Conservation (phyloP, 2,888 invertebrate species). For the Sylvicola cinctus region DNA sequence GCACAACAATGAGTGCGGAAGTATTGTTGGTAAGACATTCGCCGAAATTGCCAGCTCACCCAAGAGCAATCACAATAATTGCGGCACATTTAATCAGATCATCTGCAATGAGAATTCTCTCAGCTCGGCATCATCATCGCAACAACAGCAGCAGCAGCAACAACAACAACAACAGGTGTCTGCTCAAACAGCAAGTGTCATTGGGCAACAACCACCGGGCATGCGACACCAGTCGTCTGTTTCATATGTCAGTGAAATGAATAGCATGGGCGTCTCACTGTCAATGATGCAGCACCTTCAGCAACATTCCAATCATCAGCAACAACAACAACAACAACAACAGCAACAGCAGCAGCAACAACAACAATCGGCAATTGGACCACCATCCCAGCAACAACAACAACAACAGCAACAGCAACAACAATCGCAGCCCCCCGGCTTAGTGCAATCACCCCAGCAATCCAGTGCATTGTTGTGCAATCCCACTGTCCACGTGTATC, state of each 20-base stretch:
- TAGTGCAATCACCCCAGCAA: slow-evolving; percentile 18
- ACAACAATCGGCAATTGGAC: background rate
- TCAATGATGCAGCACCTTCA: slow-evolving; percentile 9
- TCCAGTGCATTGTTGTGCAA: slow-evolving; percentile 27
- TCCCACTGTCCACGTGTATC: slow-evolving; percentile 34
- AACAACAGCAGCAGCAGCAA: slow-evolving; percentile 18
- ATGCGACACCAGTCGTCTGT: slow-evolving; percentile 3
- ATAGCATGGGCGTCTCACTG: slow-evolving; percentile 9
- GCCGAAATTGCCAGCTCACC: slow-evolving; percentile 16
- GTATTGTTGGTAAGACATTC: slow-evolving; percentile 12
- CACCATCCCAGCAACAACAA: slow-evolving; percentile 5
- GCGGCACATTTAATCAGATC: slow-evolving; percentile 6
- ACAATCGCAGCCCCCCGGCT: slow-evolving; percentile 11
- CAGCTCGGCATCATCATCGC: slow-evolving; percentile 12
- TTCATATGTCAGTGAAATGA: slow-evolving; percentile 8
- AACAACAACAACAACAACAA: background rate
- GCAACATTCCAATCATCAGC: too few relatives aligned
- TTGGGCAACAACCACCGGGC: background rate
- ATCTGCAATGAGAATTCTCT: slow-evolving; percentile 8
- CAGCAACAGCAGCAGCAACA: background rate
- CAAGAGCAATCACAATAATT: slow-evolving; percentile 13
- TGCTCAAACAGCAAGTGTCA: slow-evolving; percentile 9
- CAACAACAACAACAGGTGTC: slow-evolving; percentile 12
- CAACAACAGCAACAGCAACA: slow-evolving; percentile 7
- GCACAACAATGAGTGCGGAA: slow-evolving; percentile 6